Percentiles rank a stretch among this genome's conserved stretches.
Conservation (phyloP, 2,113 vertebrate species). For the Rattus norvegicus region DNA sequence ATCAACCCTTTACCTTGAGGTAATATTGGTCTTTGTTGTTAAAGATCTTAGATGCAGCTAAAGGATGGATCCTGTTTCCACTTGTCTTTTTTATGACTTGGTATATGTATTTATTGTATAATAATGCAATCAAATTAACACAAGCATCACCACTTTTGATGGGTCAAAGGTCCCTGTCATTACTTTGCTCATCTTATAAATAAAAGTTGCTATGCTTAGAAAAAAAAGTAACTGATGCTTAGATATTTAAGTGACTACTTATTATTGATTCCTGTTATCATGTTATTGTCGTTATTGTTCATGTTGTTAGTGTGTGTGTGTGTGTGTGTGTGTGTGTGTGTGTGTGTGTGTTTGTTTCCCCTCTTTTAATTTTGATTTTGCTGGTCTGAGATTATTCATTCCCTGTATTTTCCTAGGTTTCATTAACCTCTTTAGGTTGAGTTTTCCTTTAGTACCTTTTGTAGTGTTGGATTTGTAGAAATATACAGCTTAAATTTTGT, state of each 20-base stretch:
- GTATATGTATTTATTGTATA: too few relatives aligned
- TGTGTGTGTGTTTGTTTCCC: background rate
- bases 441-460: background rate
- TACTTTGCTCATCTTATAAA: too few relatives aligned
- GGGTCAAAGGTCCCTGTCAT: too few relatives aligned
- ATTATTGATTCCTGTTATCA: background rate
- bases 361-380: background rate
- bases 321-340: background rate
- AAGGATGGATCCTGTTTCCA: background rate
- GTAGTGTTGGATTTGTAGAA: background rate
- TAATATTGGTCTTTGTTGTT: background rate
- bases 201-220: too few relatives aligned
- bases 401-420: background rate
- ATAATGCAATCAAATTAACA: too few relatives aligned
- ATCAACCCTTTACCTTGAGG: background rate
- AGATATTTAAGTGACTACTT: background rate
- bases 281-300: background rate
- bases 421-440: background rate
- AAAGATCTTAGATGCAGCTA: background rate
- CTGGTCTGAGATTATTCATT: background rate
- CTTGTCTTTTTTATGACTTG: background rate
- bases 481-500: background rate
- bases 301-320: background rate
- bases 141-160: too few relatives aligned
- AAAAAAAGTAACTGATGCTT: background rate